A percentile compares a stretch with the other conserved stretches of the same genome.
phyloP scores from a whole-genome alignment of 2,113 vertebrate genomes.

The Parotia lawesii region DNA sequence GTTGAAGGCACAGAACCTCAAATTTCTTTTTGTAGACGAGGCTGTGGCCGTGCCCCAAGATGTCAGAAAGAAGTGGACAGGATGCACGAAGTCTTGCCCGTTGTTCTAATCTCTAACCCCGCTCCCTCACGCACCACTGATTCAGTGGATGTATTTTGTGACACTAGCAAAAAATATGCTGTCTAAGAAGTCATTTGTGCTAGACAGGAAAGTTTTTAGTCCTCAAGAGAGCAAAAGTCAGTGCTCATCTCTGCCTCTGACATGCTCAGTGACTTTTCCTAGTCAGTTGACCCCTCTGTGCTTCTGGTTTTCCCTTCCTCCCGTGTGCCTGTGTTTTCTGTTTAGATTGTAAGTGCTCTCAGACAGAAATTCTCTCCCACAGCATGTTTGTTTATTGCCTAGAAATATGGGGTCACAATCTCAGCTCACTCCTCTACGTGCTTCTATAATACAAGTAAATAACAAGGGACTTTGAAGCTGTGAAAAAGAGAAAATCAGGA shows the following conservation, averaged over 20 bases:
- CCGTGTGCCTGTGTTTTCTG: neutral
- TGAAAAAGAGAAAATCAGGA: neutral
- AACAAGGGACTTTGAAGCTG: neutral
- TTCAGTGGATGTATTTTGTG: neutral
- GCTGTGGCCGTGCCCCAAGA: neutral
- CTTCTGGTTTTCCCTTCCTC: slow-evolving; percentile 16
- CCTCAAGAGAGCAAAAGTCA: neutral
- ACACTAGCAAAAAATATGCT: neutral
- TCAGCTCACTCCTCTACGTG: neutral
- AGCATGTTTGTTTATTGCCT: slow-evolving; percentile 10
- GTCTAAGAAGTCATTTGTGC: neutral
- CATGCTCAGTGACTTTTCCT: neutral
- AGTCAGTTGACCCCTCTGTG: neutral
- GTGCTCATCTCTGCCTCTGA: slow-evolving; percentile 8
- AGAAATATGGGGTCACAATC: slow-evolving; percentile 12
- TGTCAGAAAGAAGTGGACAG: neutral
- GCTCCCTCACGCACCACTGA: fast-evolving
- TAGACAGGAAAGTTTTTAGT: neutral
- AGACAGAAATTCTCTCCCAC: neutral
- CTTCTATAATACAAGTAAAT: neutral
- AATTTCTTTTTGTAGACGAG: neutral
- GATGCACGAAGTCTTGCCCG: neutral
- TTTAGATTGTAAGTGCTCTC: neutral
- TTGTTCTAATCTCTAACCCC: neutral
- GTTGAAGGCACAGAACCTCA: neutral